Percentiles rank a stretch among this genome's conserved stretches.
These are phyloP conservation scores for Astropecten irregularis DNA, from an alignment of 53 echinoderm and acorn worm species.

Conservation along the genomic window DNA sequence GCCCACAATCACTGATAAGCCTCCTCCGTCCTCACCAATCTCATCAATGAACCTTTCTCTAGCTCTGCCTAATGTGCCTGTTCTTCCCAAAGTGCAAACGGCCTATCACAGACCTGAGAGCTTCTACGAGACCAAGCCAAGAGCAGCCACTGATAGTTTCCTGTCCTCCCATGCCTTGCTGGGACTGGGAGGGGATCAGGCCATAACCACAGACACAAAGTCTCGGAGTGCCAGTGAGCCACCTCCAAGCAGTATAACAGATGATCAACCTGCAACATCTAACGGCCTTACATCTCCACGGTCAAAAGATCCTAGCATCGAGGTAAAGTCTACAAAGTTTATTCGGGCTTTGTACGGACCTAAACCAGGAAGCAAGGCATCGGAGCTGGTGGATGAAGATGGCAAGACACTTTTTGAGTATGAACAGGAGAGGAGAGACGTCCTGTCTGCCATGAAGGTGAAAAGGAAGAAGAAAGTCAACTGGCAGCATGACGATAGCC, in stretches of 20 bases:
- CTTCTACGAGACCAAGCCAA: slow-evolving; percentile 31
- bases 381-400: slow-evolving; percentile 42
- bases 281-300: slow-evolving; percentile 1
- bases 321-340: slow-evolving; percentile 26
- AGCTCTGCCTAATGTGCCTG: slow-evolving; percentile 8
- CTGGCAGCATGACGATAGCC: slow-evolving; percentile 61
- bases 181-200: slow-evolving; percentile 9
- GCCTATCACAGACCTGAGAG: slow-evolving; percentile 34
- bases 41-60: slow-evolving; percentile 41
- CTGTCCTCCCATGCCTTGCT: slow-evolving; percentile 30
- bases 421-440: slow-evolving; percentile 54
- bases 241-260: slow-evolving; percentile 13
- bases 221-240: slow-evolving; percentile 48
- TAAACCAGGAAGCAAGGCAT: slow-evolving; percentile 26
- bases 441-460: slow-evolving; percentile 62
- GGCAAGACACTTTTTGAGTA: slow-evolving; percentile 46
- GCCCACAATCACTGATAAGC: not conserved
- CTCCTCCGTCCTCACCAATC: not conserved
- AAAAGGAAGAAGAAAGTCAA: slow-evolving; percentile 57
- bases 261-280: not conserved
- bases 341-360: slow-evolving; percentile 22
- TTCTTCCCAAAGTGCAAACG: slow-evolving; percentile 39
- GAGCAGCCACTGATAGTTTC: slow-evolving; percentile 39
- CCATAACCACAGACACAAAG: slow-evolving; percentile 17
- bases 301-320: slow-evolving; percentile 28